phyloP scores from a whole-genome alignment of 1,140 invertebrate species.

The Dreissena polymorpha region DNA sequence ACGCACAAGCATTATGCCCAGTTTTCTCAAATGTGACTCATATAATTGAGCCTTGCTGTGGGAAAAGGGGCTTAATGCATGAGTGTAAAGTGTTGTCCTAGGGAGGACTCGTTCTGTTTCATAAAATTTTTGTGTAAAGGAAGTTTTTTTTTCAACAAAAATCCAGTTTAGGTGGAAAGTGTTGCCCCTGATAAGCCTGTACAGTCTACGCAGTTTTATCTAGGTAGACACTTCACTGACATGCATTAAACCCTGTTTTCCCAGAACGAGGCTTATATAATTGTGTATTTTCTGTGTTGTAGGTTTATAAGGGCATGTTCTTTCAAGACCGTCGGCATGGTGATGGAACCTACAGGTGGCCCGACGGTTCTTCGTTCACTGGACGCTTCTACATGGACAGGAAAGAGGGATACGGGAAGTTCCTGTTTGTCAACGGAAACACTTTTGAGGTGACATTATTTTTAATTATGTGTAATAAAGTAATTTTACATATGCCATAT shows the following conservation, averaged over 20 bases:
- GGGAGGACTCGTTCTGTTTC: no score
- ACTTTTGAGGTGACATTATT: conserved; percentile 74
- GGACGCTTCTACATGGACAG: conserved; percentile 79
- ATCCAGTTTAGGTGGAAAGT: no score
- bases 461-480: background rate
- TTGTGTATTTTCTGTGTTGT: conserved; percentile 37
- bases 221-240: background rate
- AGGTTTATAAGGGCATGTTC: conserved; percentile 77
- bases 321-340: conserved; percentile 78
- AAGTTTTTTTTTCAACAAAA: no score
- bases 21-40: no score
- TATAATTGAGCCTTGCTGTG: no score
- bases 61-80: no score
- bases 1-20: no score
- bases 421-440: conserved; percentile 75
- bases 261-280: no score
- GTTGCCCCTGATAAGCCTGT: background rate
- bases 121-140: no score
- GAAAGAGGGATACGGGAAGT: conserved; percentile 78
- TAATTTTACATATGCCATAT: background rate
- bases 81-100: no score
- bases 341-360: conserved; percentile 74
- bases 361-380: conserved; percentile 71
- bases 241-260: background rate
- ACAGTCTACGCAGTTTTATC: no score